Evolutionary conservation across 2,888 invertebrate species (phyloP).

Genomic region (Argyresthia goedartella): DNA sequence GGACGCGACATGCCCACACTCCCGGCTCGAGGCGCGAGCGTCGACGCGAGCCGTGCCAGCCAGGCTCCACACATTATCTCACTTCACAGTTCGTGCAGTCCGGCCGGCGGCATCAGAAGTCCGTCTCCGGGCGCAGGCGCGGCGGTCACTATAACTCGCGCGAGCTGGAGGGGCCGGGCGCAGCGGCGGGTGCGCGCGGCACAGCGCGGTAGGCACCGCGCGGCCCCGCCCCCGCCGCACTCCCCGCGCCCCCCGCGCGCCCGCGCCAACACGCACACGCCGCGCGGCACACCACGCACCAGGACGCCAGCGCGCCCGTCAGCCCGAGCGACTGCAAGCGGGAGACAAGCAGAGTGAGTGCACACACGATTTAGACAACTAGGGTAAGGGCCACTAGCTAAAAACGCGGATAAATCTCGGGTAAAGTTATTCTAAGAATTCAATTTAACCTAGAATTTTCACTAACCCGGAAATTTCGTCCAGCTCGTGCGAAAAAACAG

Average conservation of each 20-base stretch:
- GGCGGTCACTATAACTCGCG: constrained; percentile 53
- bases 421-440: no score
- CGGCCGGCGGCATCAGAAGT: background rate
- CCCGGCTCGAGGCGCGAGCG: no score
- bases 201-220: constrained; percentile 14
- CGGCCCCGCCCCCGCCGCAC: constrained; percentile 8
- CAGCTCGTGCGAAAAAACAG: no score
- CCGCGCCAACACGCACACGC: constrained; percentile 15
- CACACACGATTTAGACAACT: no score
- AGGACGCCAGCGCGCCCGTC: constrained; percentile 25
- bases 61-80: background rate
- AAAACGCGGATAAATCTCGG: no score
- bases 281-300: no score
- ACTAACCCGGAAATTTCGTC: no score
- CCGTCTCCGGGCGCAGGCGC: no score
- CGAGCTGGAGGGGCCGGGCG: constrained; percentile 30
- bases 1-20: constrained; percentile 20
- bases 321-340: constrained; percentile 28
- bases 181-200: constrained; percentile 30
- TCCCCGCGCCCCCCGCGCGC: constrained; percentile 12
- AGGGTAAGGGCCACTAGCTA: no score
- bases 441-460: no score
- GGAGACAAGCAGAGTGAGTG: no score
- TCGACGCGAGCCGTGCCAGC: background rate
- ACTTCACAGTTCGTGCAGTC: background rate